These are phyloP conservation scores for Apis mellifera DNA, from an alignment of 1,140 invertebrate species.

Conservation along the genomic window Amel_HAv3.1 CM009944.2:8436501-8437000, in stretches of 20 bases:
- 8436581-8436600: slow-evolving; percentile 10
- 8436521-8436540: slow-evolving; percentile 20
- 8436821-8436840: not conserved
- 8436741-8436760: too few relatives aligned
- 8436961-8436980: slow-evolving; percentile 29
- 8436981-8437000: slow-evolving; percentile 20
- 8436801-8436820: not conserved
- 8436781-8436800: slow-evolving; percentile 40
- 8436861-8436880: not conserved
- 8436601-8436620: not conserved
- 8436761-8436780: slow-evolving; percentile 13
- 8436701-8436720: slow-evolving; percentile 25
- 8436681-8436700: slow-evolving; percentile 51
- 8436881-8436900: slow-evolving; percentile 8
- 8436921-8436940: slow-evolving; percentile 57
- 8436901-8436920: slow-evolving; percentile 52
- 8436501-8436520: not conserved
- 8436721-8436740: slow-evolving; percentile 20
- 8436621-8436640: not conserved
- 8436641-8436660: slow-evolving; percentile 16
- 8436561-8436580: slow-evolving; percentile 27
- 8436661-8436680: slow-evolving; percentile 19
- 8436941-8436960: slow-evolving; percentile 48
- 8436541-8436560: slow-evolving; percentile 15
- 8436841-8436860: not conserved